phyloP scores from a whole-genome alignment of 2,888 invertebrate genomes.

The Lagria hirta region DNA sequence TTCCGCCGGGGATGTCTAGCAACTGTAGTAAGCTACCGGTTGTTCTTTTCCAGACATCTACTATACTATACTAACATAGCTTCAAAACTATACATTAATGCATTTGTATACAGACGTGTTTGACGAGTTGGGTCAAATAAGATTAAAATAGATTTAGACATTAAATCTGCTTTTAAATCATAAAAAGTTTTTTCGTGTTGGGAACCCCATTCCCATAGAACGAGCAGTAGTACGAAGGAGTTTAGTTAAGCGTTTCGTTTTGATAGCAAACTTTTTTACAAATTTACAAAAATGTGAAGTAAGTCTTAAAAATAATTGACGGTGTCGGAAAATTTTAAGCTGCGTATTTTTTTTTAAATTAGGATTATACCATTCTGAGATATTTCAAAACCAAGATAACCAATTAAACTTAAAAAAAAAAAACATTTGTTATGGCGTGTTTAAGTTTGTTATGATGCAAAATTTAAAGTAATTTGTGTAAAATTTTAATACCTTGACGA shows the following conservation, averaged over 20 bases:
- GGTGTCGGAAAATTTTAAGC: constrained; percentile 1
- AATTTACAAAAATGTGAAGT: constrained; percentile 6
- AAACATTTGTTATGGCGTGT: constrained; percentile 2
- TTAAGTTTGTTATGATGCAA: too few relatives aligned
- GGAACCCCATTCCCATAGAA: background rate
- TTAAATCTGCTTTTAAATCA: background rate
- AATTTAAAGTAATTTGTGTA: too few relatives aligned
- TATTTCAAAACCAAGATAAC: constrained; percentile 1
- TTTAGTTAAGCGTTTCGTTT: constrained; percentile 1
- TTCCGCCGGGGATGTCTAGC: background rate
- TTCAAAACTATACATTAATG: background rate
- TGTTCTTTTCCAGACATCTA: background rate
- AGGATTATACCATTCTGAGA: constrained; percentile 1
- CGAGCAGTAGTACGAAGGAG: constrained; percentile 1
- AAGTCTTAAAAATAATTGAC: constrained; percentile 1
- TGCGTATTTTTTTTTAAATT: background rate
- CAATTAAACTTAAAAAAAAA: background rate
- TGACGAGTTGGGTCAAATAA: background rate
- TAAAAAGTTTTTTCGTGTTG: constrained; percentile 2
- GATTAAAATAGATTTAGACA: constrained; percentile 1
- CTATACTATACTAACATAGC: constrained; percentile 2
- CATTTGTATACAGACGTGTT: constrained; percentile 1
- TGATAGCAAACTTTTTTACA: constrained; percentile 1
- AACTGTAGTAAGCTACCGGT: background rate
- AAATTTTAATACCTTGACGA: too few relatives aligned